Base-by-base conservation (phyloP, 2,113 vertebrate genomes). In the Corvus moneduloides region DNA sequence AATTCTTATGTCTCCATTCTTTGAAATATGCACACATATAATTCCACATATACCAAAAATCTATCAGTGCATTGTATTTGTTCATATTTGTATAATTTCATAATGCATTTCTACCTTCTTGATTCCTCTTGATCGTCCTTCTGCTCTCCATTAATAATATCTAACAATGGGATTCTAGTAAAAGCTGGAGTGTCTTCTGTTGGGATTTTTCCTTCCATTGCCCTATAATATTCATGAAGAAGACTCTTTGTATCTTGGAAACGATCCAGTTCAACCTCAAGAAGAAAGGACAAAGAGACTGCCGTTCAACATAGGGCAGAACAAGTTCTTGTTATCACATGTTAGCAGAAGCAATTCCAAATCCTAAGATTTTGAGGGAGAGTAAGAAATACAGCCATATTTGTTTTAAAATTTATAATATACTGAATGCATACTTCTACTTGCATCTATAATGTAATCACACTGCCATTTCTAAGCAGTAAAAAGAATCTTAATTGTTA, bases 201-300 rank as follows among this genome's bases (percentile, higher is more conserved):
- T 48, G 97, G 98, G 17, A 96, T 96, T 94, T 98, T 97, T 66
- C 62, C 95, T 96, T 96, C 97, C 98, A 99, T 99, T 86, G 96
- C 97, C 46, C 96, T 95, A 28, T 99, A 99, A 95, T 99, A 99
- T 92, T 98, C 98, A 83, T 91, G 98, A 67, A 99, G 97, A 85
- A 99, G 79, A 91, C 66, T 96, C 64, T 98, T 90, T 14, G 98
- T 98, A 86, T 98, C 98, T 96, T 99, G 98, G 94, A 99, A 99
- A 91, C 98, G 98, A 96, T 98, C 98, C 91, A 99, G 30, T 97
- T 99, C 99, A 95, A 92, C 98, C 99, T 99, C 67, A 67, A 88
- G 87, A 58, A 97, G 35, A 69, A 92, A 97, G 35, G 32, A 78
- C 13, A 41, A 62, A 79, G 48, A 62, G 52, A 56, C 28, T 89